phyloP scores from a whole-genome alignment of 2,797 vertebrate species.

The Hemibagrus guttatus region DNA sequence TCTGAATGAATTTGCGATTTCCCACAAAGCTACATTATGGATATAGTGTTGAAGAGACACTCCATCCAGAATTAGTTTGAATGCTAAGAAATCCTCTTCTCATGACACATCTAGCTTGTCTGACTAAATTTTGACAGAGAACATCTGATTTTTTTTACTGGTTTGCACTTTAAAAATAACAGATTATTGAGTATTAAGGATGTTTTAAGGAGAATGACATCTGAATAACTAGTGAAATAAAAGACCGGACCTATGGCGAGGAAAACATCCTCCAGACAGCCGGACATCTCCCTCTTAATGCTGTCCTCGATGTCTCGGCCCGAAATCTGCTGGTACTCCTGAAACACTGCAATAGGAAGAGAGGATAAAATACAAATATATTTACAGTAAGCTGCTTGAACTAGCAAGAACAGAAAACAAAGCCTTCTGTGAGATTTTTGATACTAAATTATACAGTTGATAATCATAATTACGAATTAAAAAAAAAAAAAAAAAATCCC shows the following conservation, averaged over 20 bases:
- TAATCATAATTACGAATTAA: neutral
- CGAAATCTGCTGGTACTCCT: slow-evolving; percentile 85
- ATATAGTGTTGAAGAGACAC: neutral
- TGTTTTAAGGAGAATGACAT: neutral
- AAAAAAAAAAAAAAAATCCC: too few species aligned
- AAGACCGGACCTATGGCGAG: slow-evolving; percentile 86
- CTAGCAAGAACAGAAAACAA: neutral
- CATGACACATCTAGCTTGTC: neutral
- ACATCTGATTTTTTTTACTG: neutral
- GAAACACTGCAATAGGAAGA: slow-evolving; percentile 79
- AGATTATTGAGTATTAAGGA: neutral
- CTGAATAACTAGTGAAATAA: neutral
- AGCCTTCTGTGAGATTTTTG: neutral
- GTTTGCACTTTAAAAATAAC: neutral
- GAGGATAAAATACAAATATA: neutral
- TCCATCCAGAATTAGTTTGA: neutral
- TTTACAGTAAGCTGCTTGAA: neutral
- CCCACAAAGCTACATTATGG: neutral
- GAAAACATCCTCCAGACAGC: slow-evolving; percentile 86
- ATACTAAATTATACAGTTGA: neutral
- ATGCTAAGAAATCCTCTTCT: neutral
- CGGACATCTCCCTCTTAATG: slow-evolving; percentile 97
- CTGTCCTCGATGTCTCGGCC: slow-evolving; percentile 90
- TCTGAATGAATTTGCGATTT: neutral
- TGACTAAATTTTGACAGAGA: neutral